Base-by-base conservation (phyloP, 2,797 vertebrate species). In the Lateolabrax maculatus region DNA sequence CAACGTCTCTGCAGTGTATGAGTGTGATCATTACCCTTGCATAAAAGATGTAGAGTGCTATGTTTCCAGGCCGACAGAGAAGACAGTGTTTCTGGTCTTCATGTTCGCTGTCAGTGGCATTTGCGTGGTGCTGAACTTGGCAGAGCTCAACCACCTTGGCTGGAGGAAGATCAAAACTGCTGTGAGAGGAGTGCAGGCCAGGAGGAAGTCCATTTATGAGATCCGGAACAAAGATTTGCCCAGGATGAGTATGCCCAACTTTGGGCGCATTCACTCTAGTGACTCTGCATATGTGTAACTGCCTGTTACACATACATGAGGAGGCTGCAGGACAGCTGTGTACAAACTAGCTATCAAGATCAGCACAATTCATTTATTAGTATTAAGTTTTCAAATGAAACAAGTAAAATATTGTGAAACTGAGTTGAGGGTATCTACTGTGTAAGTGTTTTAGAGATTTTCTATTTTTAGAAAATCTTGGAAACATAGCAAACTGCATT, bases 1-100 rank as follows among this genome's bases (percentile, higher is more conserved):
- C 89, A 97, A 96, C 27, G 97, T 98, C 74, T 96, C 97, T 2
- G 96, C 96, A 9, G 95, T 97, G 90, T 98, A 97, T 0, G 97
- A 97, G 92, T 98, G 97, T 80, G 96, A 97, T 86, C 95, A 96
- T 74, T 98, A 98, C 78, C 97, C 97, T 75, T 98, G 97, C 92
- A 97, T 98, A 88, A 98, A 98, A 92, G 96, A 97, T 84, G 97
- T 98, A 48, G 97, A 98, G 80, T 98, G 97, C 82, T 98, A 98
- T 18, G 97, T 98, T 72, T 98, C 97, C 74, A 95, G 97, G 83
- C 97, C 97, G 25, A 98, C 97, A 2, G 97, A 98, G 92, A 98
- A 98, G 94, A 98, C 97, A 0, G 97, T 98, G 46, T 98, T 98
- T 79, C 90, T 98, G 81, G 97, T 98, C 58, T 98, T 98, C 93